Base-by-base conservation (phyloP, 2,113 vertebrate genomes). In the Megalops atlanticus region DNA sequence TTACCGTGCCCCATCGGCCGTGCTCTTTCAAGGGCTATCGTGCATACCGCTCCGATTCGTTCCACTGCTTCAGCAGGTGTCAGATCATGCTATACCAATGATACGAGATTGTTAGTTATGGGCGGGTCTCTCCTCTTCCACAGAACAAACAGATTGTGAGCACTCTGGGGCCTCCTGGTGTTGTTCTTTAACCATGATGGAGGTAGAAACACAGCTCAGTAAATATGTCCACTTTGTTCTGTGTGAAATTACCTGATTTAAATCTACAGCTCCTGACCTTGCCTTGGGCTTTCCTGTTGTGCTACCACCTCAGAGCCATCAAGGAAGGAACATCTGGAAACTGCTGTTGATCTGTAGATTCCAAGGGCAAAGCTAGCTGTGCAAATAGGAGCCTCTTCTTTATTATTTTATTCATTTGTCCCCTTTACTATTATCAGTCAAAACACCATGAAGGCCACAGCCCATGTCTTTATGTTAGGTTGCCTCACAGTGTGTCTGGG, bases 11-110 rank as follows among this genome's bases (percentile, higher is more conserved):
- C 14, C 16, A 11, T 41, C 36, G 15, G 35, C 54, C 7, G 36
- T 16, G 24, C 0, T 43, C 88, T 83, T 45, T 85, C 49, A 4
- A 79, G 85, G 81, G 91, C 87, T 87, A 83, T 86, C 84, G 86
- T 69, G 33, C 52, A 11, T 70, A 82, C 80, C 79, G 54, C 64
- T 58, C 77, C 77, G 79, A 74, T 80, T 76, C 82, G 84, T 41
- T 74, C 54, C 45, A 47, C 75, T 27, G 64, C 54, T 76, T 64
- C 69, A 81, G 79, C 81, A 84, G 81, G 80, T 87, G 81, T 83
- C 78, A 79, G 76, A 80, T 45, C 36, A 79, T n/a, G 73, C 43
- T 76, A 43, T 27, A 8, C 24, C 41, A 40, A 18, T 49, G 41
- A 45, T 43, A 47, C 43, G 15, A 47, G 4, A 76, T 31, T 31